phyloP scores from a whole-genome alignment of 2,113 vertebrate genomes.

The Cervus canadensis region DNA sequence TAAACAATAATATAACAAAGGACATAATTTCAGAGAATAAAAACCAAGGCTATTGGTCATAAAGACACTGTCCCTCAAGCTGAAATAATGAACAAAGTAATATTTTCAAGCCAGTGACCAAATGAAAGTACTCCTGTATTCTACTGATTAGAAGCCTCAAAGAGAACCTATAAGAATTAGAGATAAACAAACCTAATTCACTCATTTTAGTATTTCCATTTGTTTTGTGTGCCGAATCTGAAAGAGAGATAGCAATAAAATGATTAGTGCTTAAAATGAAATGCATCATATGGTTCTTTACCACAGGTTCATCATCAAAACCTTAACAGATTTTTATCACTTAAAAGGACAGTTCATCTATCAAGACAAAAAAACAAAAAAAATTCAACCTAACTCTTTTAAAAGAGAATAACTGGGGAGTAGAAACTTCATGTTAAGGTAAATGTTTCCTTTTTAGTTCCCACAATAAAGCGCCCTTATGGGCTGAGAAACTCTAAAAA shows the following conservation, averaged over 20 bases:
- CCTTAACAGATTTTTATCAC: background rate
- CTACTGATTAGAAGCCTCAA: background rate
- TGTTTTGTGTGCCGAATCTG: conserved; percentile 58
- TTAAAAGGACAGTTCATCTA: background rate
- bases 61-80: background rate
- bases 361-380: background rate
- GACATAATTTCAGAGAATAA: background rate
- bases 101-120: background rate
- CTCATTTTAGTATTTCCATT: conserved; percentile 46
- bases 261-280: conserved; percentile 61
- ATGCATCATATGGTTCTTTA: background rate
- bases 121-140: background rate
- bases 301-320: background rate
- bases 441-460: background rate
- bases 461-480: background rate
- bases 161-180: background rate
- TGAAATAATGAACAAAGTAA: background rate
- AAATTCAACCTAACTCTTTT: background rate
- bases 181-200: conserved; percentile 34
- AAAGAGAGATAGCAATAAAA: conserved; percentile 47
- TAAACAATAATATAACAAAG: background rate
- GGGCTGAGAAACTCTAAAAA: background rate
- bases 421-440: background rate
- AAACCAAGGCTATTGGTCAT: background rate
- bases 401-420: background rate